A percentile compares a stretch with the other conserved stretches of the same genome.
Evolutionary conservation across 2,888 invertebrate species (phyloP).

Genomic region (Cerastis leucographa): DNA sequence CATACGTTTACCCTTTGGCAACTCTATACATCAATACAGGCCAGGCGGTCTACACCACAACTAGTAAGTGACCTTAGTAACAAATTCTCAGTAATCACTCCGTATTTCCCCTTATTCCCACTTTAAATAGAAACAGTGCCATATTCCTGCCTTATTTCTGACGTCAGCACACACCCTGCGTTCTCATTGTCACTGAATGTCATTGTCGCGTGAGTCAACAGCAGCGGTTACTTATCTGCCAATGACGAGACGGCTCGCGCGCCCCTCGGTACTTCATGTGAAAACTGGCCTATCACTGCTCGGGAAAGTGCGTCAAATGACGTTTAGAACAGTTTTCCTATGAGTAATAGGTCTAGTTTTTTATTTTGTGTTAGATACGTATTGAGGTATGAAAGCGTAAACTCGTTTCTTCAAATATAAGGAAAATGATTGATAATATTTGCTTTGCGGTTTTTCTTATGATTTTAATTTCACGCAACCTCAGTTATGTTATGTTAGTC

Average conservation of each 20-base stretch:
- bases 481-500: slow-evolving; percentile 1
- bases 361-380: background rate
- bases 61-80: slow-evolving; percentile 17
- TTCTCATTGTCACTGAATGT: slow-evolving; percentile 29
- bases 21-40: background rate
- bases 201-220: slow-evolving; percentile 34
- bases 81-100: slow-evolving; percentile 27
- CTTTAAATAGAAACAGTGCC: slow-evolving; percentile 20
- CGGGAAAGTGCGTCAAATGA: slow-evolving; percentile 43
- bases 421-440: slow-evolving; percentile 1
- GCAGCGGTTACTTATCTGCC: slow-evolving; percentile 49
- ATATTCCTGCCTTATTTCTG: slow-evolving; percentile 30
- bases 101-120: slow-evolving; percentile 33
- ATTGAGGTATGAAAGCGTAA: background rate
- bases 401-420: background rate
- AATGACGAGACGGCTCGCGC: slow-evolving; percentile 50
- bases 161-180: slow-evolving; percentile 36
- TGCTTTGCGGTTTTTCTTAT: background rate
- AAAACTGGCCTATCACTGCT: slow-evolving; percentile 48
- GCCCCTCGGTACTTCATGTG: slow-evolving; percentile 41
- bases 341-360: slow-evolving; percentile 3
- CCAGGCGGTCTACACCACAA: background rate
- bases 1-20: background rate
- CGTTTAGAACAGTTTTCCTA: slow-evolving; percentile 44
- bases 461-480: background rate